These are phyloP conservation scores for Incurvaria masculella DNA, from an alignment of 2,888 invertebrate genomes.

Conservation along the genomic window DNA sequence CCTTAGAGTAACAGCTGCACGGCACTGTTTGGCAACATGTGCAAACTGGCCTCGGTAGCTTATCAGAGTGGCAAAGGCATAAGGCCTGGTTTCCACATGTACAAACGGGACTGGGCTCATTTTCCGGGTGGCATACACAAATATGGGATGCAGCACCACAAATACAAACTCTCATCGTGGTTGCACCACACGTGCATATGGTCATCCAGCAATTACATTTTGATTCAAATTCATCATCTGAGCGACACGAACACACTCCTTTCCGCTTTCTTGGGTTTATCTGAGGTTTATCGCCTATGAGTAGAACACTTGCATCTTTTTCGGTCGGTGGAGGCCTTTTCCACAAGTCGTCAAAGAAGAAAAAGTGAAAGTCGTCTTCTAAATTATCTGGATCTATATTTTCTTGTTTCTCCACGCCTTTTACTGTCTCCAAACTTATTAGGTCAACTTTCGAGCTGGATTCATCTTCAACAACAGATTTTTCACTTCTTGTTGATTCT, in stretches of 20 bases:
- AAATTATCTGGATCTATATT: neutral
- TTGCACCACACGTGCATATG: slow-evolving; percentile 37
- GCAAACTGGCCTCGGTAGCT: slow-evolving; percentile 27
- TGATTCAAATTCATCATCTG: slow-evolving; percentile 23
- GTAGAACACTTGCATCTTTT: slow-evolving; percentile 32
- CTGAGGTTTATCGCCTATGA: slow-evolving; percentile 37
- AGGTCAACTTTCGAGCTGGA: slow-evolving; percentile 14
- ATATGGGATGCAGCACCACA: slow-evolving; percentile 29
- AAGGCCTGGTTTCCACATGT: slow-evolving; percentile 26
- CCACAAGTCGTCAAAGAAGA: slow-evolving; percentile 42
- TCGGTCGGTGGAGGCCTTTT: slow-evolving; percentile 23
- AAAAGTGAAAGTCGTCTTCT: slow-evolving; percentile 39
- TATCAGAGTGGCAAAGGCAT: slow-evolving; percentile 34
- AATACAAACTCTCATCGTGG: slow-evolving; percentile 27
- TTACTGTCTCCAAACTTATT: slow-evolving; percentile 15
- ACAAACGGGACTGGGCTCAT: slow-evolving; percentile 26
- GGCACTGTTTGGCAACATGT: slow-evolving; percentile 34
- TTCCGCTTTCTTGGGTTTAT: slow-evolving; percentile 26
- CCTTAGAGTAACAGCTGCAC: slow-evolving; percentile 29
- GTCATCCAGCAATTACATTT: slow-evolving; percentile 34
- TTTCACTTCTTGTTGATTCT: slow-evolving; percentile 20
- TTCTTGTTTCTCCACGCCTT: slow-evolving; percentile 24
- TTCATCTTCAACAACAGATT: slow-evolving; percentile 14
- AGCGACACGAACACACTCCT: slow-evolving; percentile 27
- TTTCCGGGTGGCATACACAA: slow-evolving; percentile 31